A percentile compares a stretch with the other conserved stretches of the same genome.
These are phyloP conservation scores for Ciconia boyciana DNA, from an alignment of 2,113 vertebrate genomes.

Conservation along the genomic window DNA sequence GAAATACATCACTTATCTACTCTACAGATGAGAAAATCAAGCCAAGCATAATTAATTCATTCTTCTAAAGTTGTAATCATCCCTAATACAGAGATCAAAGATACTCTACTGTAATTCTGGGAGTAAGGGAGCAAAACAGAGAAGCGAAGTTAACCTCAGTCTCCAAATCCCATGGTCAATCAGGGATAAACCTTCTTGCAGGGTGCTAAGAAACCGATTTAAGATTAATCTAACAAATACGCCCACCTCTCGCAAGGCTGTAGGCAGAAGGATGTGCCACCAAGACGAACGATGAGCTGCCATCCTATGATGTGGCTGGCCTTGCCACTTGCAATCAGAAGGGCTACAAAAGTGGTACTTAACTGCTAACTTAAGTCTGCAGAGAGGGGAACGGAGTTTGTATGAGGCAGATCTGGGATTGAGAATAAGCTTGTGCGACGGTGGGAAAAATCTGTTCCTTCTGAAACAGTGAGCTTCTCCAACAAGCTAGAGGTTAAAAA, in stretches of 20 bases:
- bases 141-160: not conserved
- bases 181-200: not conserved
- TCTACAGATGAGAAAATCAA: constrained; percentile 10
- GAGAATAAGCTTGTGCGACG: not conserved
- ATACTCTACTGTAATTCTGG: not conserved
- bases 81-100: constrained; percentile 4
- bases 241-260: not conserved
- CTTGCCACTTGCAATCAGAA: not conserved
- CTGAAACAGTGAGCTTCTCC: not conserved
- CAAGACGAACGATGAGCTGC: not conserved
- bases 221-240: not conserved
- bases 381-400: not conserved
- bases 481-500: not conserved
- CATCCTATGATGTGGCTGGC: not conserved
- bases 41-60: not conserved
- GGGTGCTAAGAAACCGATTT: not conserved
- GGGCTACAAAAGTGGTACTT: not conserved
- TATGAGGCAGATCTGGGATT: not conserved
- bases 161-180: not conserved
- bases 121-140: not conserved
- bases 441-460: not conserved
- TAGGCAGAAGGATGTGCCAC: not conserved
- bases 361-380: not conserved
- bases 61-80: constrained; percentile 28
- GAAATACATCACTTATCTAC: not conserved